Conservation (phyloP, 2,888 invertebrate species). For the Pegoplata infirma region DNA sequence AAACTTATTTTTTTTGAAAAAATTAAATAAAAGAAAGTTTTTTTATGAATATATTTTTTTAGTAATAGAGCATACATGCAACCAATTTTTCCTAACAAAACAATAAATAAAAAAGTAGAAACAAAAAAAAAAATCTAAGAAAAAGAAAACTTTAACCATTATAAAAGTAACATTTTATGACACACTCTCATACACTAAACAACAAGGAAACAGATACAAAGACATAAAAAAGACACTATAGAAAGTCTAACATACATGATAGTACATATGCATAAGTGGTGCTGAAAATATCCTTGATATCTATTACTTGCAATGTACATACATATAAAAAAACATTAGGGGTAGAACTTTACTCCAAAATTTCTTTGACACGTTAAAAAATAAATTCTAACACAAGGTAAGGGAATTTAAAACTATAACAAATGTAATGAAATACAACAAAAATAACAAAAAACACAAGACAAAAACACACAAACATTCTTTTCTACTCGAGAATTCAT, state of each 20-base stretch:
- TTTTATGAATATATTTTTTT: background rate
- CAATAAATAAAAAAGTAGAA: background rate
- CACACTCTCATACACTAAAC: constrained; percentile 10
- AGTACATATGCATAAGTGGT: constrained; percentile 13
- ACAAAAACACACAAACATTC: no score
- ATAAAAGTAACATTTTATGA: constrained; percentile 35
- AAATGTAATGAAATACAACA: no score
- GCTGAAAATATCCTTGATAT: background rate
- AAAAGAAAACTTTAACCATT: constrained; percentile 40
- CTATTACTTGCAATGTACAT: no score
- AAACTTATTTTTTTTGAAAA: constrained; percentile 32
- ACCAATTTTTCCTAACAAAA: constrained; percentile 1
- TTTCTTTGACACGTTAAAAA: no score
- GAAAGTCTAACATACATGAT: no score
- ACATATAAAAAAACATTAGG: no score
- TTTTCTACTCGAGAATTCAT: no score
- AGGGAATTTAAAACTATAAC: no score
- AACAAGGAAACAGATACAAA: background rate
- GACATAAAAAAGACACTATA: background rate
- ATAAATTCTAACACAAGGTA: no score
- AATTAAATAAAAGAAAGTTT: background rate
- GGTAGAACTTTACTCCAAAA: no score
- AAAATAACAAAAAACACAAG: no score
- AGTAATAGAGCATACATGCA: background rate
- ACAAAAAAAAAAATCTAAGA: background rate